phyloP scores from a whole-genome alignment of 2,113 vertebrate genomes.

The Pangasianodon gigas region DNA sequence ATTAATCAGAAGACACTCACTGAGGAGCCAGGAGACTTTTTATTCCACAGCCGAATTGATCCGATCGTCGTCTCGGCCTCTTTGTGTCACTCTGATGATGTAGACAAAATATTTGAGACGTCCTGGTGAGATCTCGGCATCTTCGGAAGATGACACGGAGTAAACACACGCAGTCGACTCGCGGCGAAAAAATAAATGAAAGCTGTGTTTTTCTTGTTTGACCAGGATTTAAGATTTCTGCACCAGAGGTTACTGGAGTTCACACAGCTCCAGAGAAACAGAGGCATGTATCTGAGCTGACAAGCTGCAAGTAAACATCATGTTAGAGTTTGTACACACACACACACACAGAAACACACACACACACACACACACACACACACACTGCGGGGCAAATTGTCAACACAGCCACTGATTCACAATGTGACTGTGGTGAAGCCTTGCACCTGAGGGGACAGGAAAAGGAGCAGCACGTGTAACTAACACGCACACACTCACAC shows the following conservation, averaged over 20 bases:
- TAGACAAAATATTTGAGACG: constrained; percentile 18
- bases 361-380: constrained; percentile 10
- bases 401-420: constrained; percentile 14
- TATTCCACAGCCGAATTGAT: constrained; percentile 20
- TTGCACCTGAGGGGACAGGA: constrained; percentile 5
- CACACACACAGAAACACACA: constrained; percentile 2
- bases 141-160: background rate
- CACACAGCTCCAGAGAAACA: constrained; percentile 7
- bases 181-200: background rate
- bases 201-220: constrained; percentile 4
- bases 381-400: constrained; percentile 21
- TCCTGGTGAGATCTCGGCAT: background rate
- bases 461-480: background rate
- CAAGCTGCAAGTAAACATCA: constrained; percentile 34
- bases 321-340: constrained; percentile 32
- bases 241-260: constrained; percentile 6
- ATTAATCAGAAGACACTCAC: constrained; percentile 29
- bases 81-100: constrained; percentile 28
- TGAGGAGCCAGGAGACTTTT: constrained; percentile 6
- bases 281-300: constrained; percentile 33
- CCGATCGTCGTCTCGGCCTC: background rate
- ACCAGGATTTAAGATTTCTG: constrained; percentile 9
- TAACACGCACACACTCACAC: background rate
- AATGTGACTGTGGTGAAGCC: constrained; percentile 1
- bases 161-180: background rate